Conservation (phyloP, 2,113 vertebrate genomes). For the Pedionomus torquatus region DNA sequence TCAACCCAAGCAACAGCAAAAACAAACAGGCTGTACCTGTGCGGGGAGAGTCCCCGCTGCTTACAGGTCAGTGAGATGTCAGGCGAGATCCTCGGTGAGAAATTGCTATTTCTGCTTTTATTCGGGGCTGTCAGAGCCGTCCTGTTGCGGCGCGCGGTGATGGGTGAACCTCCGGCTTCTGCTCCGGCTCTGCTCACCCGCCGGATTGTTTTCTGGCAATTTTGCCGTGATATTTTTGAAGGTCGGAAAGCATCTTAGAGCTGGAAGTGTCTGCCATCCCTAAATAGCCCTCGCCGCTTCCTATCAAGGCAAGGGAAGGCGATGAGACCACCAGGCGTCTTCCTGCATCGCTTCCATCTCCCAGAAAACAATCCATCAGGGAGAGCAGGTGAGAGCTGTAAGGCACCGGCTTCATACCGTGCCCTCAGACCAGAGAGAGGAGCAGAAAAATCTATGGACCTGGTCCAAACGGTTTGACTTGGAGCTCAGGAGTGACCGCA, state of each 20-base stretch:
- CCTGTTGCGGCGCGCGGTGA: not conserved
- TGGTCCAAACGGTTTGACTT: accelerated
- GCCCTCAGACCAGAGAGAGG: not conserved
- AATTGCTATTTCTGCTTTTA: not conserved
- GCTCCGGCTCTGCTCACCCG: not conserved
- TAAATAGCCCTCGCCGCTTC: not conserved
- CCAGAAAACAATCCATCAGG: not conserved
- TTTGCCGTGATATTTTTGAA: not conserved
- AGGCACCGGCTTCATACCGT: accelerated
- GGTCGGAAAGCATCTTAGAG: not conserved
- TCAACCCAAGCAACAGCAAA: constrained; percentile 9
- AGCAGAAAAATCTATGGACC: not conserved
- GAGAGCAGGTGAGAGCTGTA: not conserved
- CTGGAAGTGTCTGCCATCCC: not conserved
- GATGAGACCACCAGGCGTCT: not conserved
- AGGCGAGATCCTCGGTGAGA: not conserved
- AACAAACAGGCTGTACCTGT: constrained; percentile 16
- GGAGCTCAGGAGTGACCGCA: accelerated
- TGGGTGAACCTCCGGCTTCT: not conserved
- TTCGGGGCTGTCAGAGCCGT: not conserved
- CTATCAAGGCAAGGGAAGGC: accelerated
- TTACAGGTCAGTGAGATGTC: not conserved
- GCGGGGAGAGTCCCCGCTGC: not conserved
- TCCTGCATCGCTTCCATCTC: not conserved
- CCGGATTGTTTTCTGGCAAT: not conserved